These are phyloP conservation scores for Coccyzus lansbergi DNA, from an alignment of 2,797 vertebrate species.

Conservation along the genomic window DNA sequence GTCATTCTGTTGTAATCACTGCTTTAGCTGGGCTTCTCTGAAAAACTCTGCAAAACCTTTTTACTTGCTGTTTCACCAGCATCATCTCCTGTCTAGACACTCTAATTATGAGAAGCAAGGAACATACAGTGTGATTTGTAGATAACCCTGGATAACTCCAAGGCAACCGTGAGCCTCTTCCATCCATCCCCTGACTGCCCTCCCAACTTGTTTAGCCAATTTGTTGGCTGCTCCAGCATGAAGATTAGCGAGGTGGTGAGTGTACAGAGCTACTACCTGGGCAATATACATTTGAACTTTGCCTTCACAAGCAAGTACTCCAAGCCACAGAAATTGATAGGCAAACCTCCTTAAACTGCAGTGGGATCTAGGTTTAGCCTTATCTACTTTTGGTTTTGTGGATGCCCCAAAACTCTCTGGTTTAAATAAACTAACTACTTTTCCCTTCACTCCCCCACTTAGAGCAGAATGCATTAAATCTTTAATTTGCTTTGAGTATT, in stretches of 20 bases:
- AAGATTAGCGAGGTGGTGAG: not conserved
- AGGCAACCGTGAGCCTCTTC: not conserved
- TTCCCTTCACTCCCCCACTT: not conserved
- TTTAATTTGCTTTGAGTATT: slow-evolving; percentile 11
- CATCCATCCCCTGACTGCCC: not conserved
- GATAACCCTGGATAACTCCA: slow-evolving; percentile 63
- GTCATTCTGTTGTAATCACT: slow-evolving; percentile 61
- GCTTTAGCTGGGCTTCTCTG: slow-evolving; percentile 60
- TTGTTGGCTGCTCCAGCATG: not conserved
- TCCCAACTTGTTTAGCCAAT: not conserved
- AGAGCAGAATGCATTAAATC: slow-evolving; percentile 5
- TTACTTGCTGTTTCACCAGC: slow-evolving; percentile 64
- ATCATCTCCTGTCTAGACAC: slow-evolving; percentile 80
- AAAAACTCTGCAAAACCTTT: slow-evolving; percentile 75
- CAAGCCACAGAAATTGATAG: not conserved
- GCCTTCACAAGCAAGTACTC: not conserved
- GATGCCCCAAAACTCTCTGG: not conserved
- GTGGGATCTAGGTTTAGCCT: not conserved
- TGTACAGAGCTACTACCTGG: not conserved
- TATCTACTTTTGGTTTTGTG: not conserved
- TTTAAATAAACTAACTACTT: not conserved
- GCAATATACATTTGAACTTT: not conserved
- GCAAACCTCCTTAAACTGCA: not conserved
- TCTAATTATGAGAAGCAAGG: slow-evolving; percentile 73
- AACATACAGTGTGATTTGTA: slow-evolving; percentile 52